Base-by-base conservation (phyloP, 2,113 vertebrate species). In the Condylura cristata region DNA sequence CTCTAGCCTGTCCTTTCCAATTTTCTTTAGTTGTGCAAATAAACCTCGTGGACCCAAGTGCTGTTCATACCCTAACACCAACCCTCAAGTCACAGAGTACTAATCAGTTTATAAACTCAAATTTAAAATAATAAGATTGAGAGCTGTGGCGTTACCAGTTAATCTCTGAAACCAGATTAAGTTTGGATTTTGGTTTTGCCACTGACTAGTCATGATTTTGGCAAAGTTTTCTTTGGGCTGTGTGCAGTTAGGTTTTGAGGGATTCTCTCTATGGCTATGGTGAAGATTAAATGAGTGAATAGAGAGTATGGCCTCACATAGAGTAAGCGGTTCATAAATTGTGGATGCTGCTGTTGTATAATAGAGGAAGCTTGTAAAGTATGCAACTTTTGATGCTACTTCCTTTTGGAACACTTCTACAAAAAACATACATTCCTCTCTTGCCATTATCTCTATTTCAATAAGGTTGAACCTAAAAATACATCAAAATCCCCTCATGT, bases 121-220 rank as follows among this genome's bases (percentile, higher is more conserved):
- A 63, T 18, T 68, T 65, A 87, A 82, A 48, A 75, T 58, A 48
- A 44, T 66, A 81, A 61, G 22, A 74, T 16, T n/a, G 30, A 81
- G 28, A 61, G 30, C 48, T 58, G 81, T 44, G 17, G 32, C 3
- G 79, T 53, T 48, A 39, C 32, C 48, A 60, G 5, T 20, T 68
- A 28, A 84, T 8, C 10, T 78, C 34, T 93, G 22, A 32, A 61
- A 18, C 41, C 17, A 32, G 44, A 20, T 17, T 6, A 79, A 24
- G 6, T 87, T 92, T 46, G 68, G 44, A 26, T n/a, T 24, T 75
- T 87, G 61, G 41, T 75, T 92, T 90, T 94, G 74, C 17, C 66
- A 30, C 14, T 46, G 17, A 89, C 34, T 80, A 34, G 12, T 20
- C 48, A 1, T 68, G 74, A 70, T 4, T 17, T 32, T 95, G 39